Evolutionary conservation across 2,797 vertebrate genomes (phyloP).

Genomic region (Lepidocolaptes lacrymiger): DNA sequence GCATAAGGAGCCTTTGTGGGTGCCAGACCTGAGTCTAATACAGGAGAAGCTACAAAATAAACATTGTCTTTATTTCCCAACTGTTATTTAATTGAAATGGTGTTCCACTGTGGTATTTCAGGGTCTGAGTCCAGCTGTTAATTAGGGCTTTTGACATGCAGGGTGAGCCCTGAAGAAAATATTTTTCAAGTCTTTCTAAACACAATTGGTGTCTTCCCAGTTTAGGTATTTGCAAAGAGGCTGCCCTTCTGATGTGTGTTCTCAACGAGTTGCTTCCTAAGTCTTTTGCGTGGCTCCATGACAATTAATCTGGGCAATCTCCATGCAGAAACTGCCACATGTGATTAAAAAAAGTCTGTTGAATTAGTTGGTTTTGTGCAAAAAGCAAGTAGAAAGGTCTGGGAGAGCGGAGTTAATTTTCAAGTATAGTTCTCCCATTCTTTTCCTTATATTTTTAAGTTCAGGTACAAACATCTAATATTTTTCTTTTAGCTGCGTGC

Average conservation of each 20-base stretch:
- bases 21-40: neutral
- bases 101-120: neutral
- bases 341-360: neutral
- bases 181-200: neutral
- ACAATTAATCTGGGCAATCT: neutral
- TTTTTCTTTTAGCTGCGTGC: neutral
- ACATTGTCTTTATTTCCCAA: neutral
- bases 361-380: neutral
- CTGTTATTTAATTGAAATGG: neutral
- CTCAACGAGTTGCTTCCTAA: neutral
- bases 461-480: accelerated
- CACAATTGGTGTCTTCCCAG: neutral
- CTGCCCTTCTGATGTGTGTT: neutral
- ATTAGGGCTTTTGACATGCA: conserved; percentile 4
- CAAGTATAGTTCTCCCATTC: neutral
- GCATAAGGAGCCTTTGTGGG: neutral
- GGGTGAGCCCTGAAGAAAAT: neutral
- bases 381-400: neutral
- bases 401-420: neutral
- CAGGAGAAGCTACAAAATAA: neutral
- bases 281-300: neutral
- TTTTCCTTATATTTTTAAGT: neutral
- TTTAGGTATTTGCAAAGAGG: conserved; percentile 15
- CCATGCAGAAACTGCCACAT: neutral
- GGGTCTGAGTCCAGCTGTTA: neutral